A percentile compares a stretch with the other conserved stretches of the same genome.
Conservation (phyloP, 2,113 vertebrate species). For the Chionis minor region DNA sequence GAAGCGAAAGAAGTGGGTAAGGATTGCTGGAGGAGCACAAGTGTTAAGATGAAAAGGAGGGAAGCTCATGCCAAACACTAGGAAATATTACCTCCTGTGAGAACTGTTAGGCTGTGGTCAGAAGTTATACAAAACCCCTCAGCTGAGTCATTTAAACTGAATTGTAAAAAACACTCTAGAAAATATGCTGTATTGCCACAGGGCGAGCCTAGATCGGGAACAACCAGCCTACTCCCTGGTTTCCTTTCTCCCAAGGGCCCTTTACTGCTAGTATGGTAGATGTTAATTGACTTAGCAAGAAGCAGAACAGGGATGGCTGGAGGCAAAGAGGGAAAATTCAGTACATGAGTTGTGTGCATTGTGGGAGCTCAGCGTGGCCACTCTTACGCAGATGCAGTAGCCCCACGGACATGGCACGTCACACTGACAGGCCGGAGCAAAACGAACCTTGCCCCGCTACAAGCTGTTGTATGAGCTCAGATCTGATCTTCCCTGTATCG, state of each 20-base stretch:
- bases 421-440: neutral
- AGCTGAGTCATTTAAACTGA: conserved; percentile 36
- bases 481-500: neutral
- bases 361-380: neutral
- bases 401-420: accelerated
- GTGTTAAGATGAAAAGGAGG: conserved; percentile 14
- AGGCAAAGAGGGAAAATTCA: conserved; percentile 14
- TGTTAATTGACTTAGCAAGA: conserved; percentile 13
- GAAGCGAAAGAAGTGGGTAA: neutral
- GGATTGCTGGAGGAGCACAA: conserved; percentile 23
- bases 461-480: neutral
- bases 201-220: neutral
- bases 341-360: neutral
- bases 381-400: neutral
- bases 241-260: conserved; percentile 25
- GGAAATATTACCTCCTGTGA: conserved; percentile 30
- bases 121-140: conserved; percentile 36
- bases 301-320: conserved; percentile 14
- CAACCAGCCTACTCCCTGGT: conserved; percentile 4
- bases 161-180: conserved; percentile 31
- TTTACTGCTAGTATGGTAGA: neutral
- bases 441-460: neutral
- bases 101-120: conserved; percentile 21
- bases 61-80: conserved; percentile 27
- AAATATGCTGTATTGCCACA: conserved; percentile 49